phyloP scores from a whole-genome alignment of 1,140 invertebrate genomes.

The Periplaneta americana region DNA sequence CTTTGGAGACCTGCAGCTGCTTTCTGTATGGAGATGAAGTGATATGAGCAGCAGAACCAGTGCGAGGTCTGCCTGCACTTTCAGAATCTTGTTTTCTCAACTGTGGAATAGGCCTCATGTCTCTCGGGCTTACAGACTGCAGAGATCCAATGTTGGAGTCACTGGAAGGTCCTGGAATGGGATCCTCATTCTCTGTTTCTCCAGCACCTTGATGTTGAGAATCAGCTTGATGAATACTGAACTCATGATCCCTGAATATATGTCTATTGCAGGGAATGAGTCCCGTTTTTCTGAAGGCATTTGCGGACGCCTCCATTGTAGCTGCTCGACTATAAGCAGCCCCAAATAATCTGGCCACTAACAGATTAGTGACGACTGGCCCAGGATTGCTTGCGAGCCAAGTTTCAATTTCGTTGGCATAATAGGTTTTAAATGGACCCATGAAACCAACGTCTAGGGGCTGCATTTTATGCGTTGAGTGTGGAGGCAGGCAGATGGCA shows the following conservation, averaged over 20 bases:
- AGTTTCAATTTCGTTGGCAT: conserved; percentile 26
- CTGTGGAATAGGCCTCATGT: background rate
- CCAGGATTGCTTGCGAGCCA: background rate
- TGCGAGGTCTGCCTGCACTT: background rate
- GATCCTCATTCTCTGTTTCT: no score
- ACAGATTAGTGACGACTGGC: background rate
- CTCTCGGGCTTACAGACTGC: background rate
- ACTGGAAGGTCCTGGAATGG: no score
- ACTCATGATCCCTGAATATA: background rate
- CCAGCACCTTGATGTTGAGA: background rate
- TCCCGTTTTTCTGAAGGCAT: conserved; percentile 4
- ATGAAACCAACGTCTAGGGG: conserved; percentile 38
- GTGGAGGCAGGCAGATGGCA: conserved; percentile 30
- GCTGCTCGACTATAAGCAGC: background rate
- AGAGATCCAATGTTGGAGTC: background rate
- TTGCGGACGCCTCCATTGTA: background rate
- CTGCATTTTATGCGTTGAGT: conserved; percentile 34
- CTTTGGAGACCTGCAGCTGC: no score
- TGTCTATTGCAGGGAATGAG: background rate
- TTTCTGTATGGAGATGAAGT: no score
- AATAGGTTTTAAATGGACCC: conserved; percentile 32
- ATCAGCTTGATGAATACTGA: background rate
- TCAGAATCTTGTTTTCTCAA: background rate
- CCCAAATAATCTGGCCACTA: background rate
- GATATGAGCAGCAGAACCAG: no score